A percentile compares a stretch with the other conserved stretches of the same genome.
Conservation (phyloP, 2,797 vertebrate genomes). For the Neopelma chrysocephalum region DNA sequence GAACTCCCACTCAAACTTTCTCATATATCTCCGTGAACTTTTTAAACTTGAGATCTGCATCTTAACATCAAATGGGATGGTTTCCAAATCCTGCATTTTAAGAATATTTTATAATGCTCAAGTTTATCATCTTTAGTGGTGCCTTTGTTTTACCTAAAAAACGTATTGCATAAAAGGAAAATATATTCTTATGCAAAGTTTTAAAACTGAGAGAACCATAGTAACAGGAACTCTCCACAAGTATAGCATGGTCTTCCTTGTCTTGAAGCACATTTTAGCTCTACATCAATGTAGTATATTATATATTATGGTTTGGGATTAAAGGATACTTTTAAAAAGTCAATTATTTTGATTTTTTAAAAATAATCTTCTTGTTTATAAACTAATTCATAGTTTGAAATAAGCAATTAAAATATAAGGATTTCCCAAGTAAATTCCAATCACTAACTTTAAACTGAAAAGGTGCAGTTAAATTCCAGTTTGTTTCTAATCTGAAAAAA, state of each 20-base stretch:
- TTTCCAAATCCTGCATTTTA: neutral
- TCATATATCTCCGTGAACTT: neutral
- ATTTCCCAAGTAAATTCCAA: neutral
- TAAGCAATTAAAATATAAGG: neutral
- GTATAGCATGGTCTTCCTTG: neutral
- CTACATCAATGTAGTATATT: neutral
- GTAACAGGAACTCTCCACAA: neutral
- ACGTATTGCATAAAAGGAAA: fast-evolving
- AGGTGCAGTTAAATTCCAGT: neutral
- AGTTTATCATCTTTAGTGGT: neutral
- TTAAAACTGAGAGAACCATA: neutral
- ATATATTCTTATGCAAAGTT: neutral
- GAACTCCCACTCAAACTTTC: neutral
- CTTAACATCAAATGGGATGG: neutral
- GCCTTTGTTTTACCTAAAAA: neutral
- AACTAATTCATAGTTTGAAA: neutral
- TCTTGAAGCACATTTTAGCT: neutral
- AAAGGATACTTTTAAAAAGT: neutral
- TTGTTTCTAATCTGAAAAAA: neutral
- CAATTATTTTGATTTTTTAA: fast-evolving
- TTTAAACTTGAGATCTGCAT: neutral
- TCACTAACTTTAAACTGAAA: neutral
- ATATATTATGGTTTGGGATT: neutral
- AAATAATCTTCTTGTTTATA: neutral
- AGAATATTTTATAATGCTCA: neutral